These are phyloP conservation scores for Gymnopithys bicolor DNA, from an alignment of 2,797 vertebrate genomes.

Conservation along the genomic window DNA sequence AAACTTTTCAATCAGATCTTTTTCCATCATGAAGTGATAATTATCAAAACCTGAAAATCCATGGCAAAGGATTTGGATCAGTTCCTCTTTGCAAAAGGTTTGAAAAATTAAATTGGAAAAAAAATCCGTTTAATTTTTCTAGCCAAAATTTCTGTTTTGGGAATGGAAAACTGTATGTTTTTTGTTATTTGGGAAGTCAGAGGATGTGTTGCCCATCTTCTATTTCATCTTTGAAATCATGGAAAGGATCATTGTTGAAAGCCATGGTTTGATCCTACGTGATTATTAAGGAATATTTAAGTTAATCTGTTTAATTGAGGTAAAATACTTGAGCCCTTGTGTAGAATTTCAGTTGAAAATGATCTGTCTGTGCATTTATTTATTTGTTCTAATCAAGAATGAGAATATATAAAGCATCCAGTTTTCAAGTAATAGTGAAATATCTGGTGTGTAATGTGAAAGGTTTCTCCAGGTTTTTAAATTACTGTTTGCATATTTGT, in stretches of 20 bases:
- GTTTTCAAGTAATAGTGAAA: background rate
- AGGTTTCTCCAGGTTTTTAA: background rate
- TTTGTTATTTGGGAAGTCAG: background rate
- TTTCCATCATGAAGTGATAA: background rate
- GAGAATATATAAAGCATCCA: too few relatives aligned
- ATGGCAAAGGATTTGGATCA: background rate
- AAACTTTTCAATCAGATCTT: background rate
- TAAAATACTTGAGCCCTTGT: background rate
- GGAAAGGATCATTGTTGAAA: background rate
- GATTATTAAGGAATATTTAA: background rate
- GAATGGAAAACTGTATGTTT: background rate
- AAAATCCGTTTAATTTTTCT: rapidly evolving
- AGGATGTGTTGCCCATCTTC: background rate
- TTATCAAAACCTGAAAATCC: background rate
- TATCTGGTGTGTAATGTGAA: background rate
- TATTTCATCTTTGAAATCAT: background rate
- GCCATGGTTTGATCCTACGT: background rate
- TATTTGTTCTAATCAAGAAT: background rate
- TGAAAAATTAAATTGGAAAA: background rate
- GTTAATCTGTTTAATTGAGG: background rate
- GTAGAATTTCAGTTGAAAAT: background rate
- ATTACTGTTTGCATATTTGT: background rate
- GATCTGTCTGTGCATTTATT: background rate
- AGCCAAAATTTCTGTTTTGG: background rate
- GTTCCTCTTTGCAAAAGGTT: background rate